phyloP scores from a whole-genome alignment of 2,113 vertebrate species.

The Todiramphus saurophagus region DNA sequence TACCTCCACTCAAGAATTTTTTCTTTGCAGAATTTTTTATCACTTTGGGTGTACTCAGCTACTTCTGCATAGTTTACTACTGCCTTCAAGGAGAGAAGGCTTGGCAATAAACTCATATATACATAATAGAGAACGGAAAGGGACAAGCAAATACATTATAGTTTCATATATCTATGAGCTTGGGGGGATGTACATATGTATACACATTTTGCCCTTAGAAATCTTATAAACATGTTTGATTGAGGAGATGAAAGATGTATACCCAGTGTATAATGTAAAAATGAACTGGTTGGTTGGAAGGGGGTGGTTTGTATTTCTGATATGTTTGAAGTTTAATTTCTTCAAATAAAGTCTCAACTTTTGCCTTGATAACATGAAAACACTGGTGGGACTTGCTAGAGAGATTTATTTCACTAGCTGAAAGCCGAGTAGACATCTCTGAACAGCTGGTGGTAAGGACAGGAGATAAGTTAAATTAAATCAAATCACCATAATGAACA shows the following conservation, averaged over 20 bases:
- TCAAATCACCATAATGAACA: neutral
- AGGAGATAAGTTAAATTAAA: slow-evolving; percentile 15
- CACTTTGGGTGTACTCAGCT: neutral
- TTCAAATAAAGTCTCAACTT: slow-evolving; percentile 22
- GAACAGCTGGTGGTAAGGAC: slow-evolving; percentile 14
- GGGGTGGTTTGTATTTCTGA: neutral
- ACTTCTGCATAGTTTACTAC: neutral
- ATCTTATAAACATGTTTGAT: neutral
- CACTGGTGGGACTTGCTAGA: neutral
- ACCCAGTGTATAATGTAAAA: neutral
- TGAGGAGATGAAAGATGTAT: neutral
- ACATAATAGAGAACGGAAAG: neutral
- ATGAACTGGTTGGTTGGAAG: neutral
- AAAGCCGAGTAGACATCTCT: slow-evolving; percentile 40
- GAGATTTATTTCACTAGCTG: slow-evolving; percentile 9
- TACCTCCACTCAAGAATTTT: neutral
- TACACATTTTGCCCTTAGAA: neutral
- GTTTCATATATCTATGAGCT: neutral
- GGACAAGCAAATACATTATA: neutral
- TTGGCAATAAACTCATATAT: neutral
- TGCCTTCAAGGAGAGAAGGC: neutral
- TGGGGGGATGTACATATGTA: neutral
- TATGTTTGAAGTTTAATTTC: slow-evolving; percentile 2
- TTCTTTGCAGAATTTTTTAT: neutral
- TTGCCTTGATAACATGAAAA: slow-evolving; percentile 10